phyloP scores from a whole-genome alignment of 2,113 vertebrate species.

The Myodes glareolus region DNA sequence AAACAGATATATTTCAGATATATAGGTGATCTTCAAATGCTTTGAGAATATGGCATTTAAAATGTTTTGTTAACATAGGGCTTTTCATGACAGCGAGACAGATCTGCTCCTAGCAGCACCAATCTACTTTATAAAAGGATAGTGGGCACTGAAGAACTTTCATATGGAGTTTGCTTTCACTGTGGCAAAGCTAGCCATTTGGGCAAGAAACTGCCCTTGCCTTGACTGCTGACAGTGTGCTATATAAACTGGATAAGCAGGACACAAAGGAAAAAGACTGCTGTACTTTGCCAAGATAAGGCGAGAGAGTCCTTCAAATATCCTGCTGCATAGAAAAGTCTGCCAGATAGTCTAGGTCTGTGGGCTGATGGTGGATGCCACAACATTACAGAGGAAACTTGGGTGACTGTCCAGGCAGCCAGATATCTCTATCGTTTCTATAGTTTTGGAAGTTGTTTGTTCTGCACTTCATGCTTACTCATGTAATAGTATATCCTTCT shows the following conservation, averaged over 20 bases:
- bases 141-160: neutral
- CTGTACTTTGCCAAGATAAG: neutral
- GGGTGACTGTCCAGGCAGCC: neutral
- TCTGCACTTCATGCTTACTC: neutral
- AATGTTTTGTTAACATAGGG: no score
- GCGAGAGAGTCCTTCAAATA: neutral
- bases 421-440: neutral
- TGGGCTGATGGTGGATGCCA: neutral
- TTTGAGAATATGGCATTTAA: neutral
- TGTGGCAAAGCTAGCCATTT: neutral
- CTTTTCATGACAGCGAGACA: neutral
- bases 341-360: neutral
- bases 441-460: neutral
- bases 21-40: neutral
- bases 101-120: neutral
- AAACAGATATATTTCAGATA: neutral
- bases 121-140: neutral
- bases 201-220: neutral
- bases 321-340: neutral
- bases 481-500: neutral
- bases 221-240: neutral
- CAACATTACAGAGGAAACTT: neutral
- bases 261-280: neutral
- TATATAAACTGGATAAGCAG: neutral
- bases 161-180: neutral